Evolutionary conservation across 2,888 invertebrate genomes (phyloP).

Genomic region (Meandrusa payeni): DNA sequence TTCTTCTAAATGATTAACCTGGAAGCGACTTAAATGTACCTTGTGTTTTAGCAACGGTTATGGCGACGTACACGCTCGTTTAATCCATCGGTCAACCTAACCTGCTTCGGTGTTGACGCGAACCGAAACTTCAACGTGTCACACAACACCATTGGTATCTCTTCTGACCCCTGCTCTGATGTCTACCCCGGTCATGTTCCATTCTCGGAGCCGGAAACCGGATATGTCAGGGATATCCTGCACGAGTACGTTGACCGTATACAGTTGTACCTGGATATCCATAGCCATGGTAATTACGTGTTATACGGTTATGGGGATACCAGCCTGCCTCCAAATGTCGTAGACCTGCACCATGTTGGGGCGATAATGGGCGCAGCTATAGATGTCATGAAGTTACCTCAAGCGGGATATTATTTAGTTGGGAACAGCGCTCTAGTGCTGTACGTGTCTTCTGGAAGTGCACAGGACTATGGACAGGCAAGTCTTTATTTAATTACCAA

Average conservation of each 20-base stretch:
- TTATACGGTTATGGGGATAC: slow-evolving; percentile 82
- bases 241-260: slow-evolving; percentile 37
- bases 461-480: slow-evolving; percentile 55
- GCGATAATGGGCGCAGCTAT: slow-evolving; percentile 50
- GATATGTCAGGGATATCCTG: slow-evolving; percentile 77
- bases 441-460: slow-evolving; percentile 48
- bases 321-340: slow-evolving; percentile 36
- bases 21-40: too few relatives aligned
- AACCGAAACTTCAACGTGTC: slow-evolving; percentile 50
- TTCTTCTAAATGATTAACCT: too few relatives aligned
- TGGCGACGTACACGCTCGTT: slow-evolving; percentile 39
- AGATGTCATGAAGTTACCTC: slow-evolving; percentile 40
- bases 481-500: too few relatives aligned
- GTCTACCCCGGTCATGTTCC: slow-evolving; percentile 79
- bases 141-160: slow-evolving; percentile 43
- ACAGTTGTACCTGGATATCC: slow-evolving; percentile 78
- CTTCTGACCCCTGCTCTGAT: slow-evolving; percentile 73
- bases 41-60: slow-evolving; percentile 7
- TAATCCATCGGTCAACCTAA: slow-evolving; percentile 31
- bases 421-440: slow-evolving; percentile 49
- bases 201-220: slow-evolving; percentile 84
- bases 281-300: slow-evolving; percentile 85
- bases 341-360: slow-evolving; percentile 42
- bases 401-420: slow-evolving; percentile 42
- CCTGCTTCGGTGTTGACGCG: slow-evolving; percentile 47